phyloP scores from a whole-genome alignment of 1,140 invertebrate genomes.

The Ooceraea biroi region DNA sequence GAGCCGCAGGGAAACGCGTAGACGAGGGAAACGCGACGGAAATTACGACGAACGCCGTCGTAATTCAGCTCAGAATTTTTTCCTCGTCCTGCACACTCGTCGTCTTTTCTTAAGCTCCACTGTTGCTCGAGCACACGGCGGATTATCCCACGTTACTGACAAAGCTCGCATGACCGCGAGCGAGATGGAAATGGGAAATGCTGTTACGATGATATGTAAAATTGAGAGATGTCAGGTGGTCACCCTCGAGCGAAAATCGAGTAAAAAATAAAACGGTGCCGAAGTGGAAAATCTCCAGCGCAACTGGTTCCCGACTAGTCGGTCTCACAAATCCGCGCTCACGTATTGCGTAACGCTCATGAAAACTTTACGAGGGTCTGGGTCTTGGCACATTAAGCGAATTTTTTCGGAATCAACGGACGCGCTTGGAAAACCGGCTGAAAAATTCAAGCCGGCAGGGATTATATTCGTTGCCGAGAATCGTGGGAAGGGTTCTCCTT shows the following conservation, averaged over 20 bases:
- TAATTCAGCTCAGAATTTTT: constrained; percentile 17
- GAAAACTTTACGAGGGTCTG: background rate
- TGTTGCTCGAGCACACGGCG: background rate
- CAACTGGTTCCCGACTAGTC: background rate
- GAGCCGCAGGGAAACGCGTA: constrained; percentile 9
- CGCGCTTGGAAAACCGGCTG: background rate
- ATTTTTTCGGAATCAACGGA: background rate
- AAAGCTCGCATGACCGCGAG: constrained; percentile 11
- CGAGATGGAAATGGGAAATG: constrained; percentile 45
- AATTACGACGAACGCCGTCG: constrained; percentile 12
- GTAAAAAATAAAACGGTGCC: constrained; percentile 5
- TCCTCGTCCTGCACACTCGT: background rate
- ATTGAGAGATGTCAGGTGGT: constrained; percentile 37
- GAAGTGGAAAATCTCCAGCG: constrained; percentile 13
- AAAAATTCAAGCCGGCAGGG: constrained; percentile 23
- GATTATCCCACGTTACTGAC: background rate
- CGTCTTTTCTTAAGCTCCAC: constrained; percentile 15
- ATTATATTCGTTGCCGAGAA: background rate
- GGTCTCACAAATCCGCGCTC: background rate
- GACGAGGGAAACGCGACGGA: constrained; percentile 29
- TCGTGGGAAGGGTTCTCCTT: background rate
- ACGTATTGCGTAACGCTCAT: constrained; percentile 2
- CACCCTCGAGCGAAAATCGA: constrained; percentile 6
- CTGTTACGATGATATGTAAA: constrained; percentile 45
- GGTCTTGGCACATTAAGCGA: background rate